Evolutionary conservation across 2,888 invertebrate genomes (phyloP), one percentile per base, ranked within the genome.

Genomic region (Nezara viridula): DNA sequence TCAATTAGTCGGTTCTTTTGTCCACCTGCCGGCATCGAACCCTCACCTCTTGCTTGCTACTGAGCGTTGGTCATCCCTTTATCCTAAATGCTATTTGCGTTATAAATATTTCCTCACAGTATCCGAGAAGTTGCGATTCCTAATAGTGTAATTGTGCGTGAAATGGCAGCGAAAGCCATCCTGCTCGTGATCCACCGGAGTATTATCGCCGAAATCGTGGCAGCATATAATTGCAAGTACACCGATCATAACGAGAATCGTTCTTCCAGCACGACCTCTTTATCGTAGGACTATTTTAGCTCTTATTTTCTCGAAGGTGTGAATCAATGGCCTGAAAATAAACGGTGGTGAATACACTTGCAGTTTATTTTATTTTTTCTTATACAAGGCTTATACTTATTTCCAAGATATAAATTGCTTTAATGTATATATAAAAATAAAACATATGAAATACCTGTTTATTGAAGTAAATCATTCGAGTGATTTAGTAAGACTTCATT

Each of bases 61-160:
- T 16, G n/a, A 5, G 12, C 27, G 27, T 27, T 27, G 27, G 60
- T 60, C 60, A 60, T 5, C 0, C 12, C 10, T 9, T 55, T 9
- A n/a, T 27, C 0, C n/a, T 60, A n/a, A n/a, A 14, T 4, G n/a
- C 27, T 4, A 0, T 1, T 27, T 16, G 3, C 60, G 14, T 27
- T 16, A 27, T 27, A 27, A 60, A 60, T 27, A 60, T 27, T 27
- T 32, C 60, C 5, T 60, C 60, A 60, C 4, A 27, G 16, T 60
- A 60, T 60, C 60, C 27, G 12, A 77, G 77, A 77, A 32, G 40
- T 77, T 24, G 21, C 24, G 77, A 40, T 21, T 10, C 40, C 24
- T 77, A 21, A n/a, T 24, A 77, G 40, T 77, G 77, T 24, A 77
- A 77, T 77, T 40, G 77, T 77, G 77, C 77, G 40, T 77, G 77